Conservation (phyloP, 2,113 vertebrate species). For the Lophius piscatorius region DNA sequence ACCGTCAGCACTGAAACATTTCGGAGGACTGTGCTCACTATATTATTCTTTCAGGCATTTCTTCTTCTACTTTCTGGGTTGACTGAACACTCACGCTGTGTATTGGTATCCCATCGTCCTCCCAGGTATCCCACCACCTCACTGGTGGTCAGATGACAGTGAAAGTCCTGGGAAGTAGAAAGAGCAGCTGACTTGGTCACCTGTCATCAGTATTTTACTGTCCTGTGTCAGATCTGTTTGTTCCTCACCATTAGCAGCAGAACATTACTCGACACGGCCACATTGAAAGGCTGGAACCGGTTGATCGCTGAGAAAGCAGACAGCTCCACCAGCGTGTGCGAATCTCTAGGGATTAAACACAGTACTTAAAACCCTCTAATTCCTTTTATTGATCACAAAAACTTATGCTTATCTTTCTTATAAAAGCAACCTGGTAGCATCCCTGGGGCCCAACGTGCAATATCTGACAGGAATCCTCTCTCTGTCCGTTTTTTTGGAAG, state of each 20-base stretch:
- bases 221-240: fast-evolving
- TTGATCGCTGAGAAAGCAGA: constrained; percentile 92
- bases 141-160: constrained; percentile 93
- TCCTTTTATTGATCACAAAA: not conserved
- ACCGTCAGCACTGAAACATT: constrained; percentile 87
- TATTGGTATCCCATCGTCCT: constrained; percentile 94
- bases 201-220: too few species aligned
- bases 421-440: constrained; percentile 85
- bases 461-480: constrained; percentile 88
- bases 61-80: not conserved
- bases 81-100: constrained; percentile 83
- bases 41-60: not conserved
- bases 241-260: constrained; percentile 89
- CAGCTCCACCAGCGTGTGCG: constrained; percentile 93
- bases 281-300: constrained; percentile 97
- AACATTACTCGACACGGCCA: constrained; percentile 94
- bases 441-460: constrained; percentile 88
- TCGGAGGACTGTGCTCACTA: not conserved
- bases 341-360: constrained; percentile 80
- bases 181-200: not conserved
- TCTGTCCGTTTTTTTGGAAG: constrained; percentile 76
- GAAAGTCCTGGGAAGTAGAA: constrained; percentile 85
- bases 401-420: not conserved
- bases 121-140: constrained; percentile 97
- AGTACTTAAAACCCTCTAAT: not conserved